These are phyloP conservation scores for Cecidostiba fungosa DNA, from an alignment of 2,888 invertebrate genomes.

Conservation along the genomic window DNA sequence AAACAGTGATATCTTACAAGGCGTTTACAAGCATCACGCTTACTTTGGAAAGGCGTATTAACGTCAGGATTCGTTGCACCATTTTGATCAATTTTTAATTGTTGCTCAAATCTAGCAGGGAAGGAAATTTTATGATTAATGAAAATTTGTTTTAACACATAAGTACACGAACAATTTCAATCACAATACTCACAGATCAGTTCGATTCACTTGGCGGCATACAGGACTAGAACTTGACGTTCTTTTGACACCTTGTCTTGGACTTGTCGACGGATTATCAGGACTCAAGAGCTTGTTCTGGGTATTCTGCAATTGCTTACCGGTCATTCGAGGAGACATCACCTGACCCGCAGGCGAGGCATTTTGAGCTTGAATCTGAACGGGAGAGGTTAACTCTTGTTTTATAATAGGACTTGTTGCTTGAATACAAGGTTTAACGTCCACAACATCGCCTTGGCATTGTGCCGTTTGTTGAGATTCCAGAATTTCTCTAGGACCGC, in stretches of 20 bases:
- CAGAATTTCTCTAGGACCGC: constrained; percentile 65
- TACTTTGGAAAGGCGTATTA: constrained; percentile 86
- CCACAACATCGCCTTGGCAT: constrained; percentile 77
- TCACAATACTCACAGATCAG: constrained; percentile 76
- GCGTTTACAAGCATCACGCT: constrained; percentile 88
- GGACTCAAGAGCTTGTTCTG: constrained; percentile 67
- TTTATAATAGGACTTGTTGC: constrained; percentile 72
- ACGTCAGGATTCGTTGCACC: constrained; percentile 88
- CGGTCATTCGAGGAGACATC: constrained; percentile 67
- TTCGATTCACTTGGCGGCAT: constrained; percentile 75
- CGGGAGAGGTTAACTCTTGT: constrained; percentile 75
- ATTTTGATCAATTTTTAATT: constrained; percentile 88
- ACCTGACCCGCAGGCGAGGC: constrained; percentile 74
- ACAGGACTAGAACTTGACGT: constrained; percentile 77
- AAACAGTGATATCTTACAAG: constrained; percentile 89
- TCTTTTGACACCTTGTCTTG: constrained; percentile 78
- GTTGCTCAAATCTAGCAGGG: constrained; percentile 86
- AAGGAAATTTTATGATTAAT: constrained; percentile 42
- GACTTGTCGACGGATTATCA: constrained; percentile 70
- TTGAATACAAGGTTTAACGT: constrained; percentile 74
- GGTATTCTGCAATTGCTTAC: constrained; percentile 54
- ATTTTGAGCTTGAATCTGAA: constrained; percentile 73
- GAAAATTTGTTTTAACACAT: constrained; percentile 2
- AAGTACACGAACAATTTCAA: not conserved
- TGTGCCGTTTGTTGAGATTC: constrained; percentile 74